Evolutionary conservation across 2,113 vertebrate genomes (phyloP).

Genomic region (Nicator chloris): DNA sequence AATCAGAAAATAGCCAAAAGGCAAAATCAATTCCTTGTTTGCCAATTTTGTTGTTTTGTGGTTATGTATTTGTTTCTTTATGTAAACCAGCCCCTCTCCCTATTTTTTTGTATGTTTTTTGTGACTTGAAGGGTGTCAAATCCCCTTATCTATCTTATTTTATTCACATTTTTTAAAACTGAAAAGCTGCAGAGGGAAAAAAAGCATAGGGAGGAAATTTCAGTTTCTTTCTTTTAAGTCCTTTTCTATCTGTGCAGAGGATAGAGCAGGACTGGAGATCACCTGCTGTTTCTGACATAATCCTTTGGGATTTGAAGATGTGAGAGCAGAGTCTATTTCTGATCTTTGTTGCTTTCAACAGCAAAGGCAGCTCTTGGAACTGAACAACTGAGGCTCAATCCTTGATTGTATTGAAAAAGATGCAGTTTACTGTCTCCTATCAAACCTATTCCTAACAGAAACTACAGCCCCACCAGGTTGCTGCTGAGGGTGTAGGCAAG

Average conservation of each 20-base stretch:
- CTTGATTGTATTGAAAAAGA: neutral
- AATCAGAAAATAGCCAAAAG: neutral
- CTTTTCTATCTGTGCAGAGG: neutral
- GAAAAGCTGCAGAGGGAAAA: neutral
- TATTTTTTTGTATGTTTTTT: neutral
- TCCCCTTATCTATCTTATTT: neutral
- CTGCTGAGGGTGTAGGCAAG: neutral
- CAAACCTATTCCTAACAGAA: neutral
- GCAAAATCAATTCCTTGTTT: neutral
- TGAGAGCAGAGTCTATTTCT: neutral
- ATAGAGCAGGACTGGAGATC: slow-evolving; percentile 10
- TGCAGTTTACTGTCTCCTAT: neutral
- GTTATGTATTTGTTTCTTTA: neutral
- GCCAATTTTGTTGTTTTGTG: neutral
- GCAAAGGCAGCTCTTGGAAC: neutral
- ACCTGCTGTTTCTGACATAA: slow-evolving; percentile 28
- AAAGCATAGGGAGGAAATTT: neutral
- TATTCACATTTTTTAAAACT: neutral
- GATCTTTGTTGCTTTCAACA: slow-evolving; percentile 15
- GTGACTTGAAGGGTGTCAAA: neutral
- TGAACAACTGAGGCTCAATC: neutral
- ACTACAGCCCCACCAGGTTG: neutral
- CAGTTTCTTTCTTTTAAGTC: neutral
- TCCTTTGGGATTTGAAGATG: slow-evolving; percentile 36
- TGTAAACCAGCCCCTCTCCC: neutral